Evolutionary conservation across 2,888 invertebrate species (phyloP), one percentile per base, ranked within the genome.

Genomic region (Drosophila sordidula): DNA sequence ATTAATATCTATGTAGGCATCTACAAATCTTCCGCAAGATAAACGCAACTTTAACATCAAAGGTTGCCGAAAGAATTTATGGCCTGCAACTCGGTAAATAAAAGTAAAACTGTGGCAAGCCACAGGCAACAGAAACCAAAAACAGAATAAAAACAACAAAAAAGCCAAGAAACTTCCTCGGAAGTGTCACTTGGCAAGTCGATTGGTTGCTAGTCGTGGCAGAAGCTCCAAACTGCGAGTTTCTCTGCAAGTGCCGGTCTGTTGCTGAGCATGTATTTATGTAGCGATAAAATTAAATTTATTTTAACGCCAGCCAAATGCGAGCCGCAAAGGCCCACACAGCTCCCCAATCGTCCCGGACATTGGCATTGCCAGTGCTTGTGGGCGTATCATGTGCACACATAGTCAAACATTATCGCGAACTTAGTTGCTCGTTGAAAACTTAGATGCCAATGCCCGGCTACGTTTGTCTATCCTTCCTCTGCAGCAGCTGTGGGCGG

Each of bases 211-310:
- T 41, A 69, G 47, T 55, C 52, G 11, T 18, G 18, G 41, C 51
- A 44, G 36, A 16, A 50, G 26, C 58, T 58, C 54, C 47, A 18
- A 58, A 36, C 18, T 32, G 38, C 25, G 39, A 50, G 49, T 38
- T 41, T 34, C 39, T 46, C 63, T 16, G 16, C 29, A 18, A 49
- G 16, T 52, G 39, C 49, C 36, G 25, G 46, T 62, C 61, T 69
- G 56, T 47, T 57, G 42, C 62, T 70, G 77, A 45, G 77, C 63
- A 68, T 65, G 61, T 87, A 87, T 83, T 87, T 83, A 83, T 87
- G 83, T 83, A 81, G 83, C 83, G 83, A 83, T 87, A 83, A 83
- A 83, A 84, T 87, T 79, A 84, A 83, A 83, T 83, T 83, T 83
- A 83, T 83, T 83, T 83, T 79, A 84, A 81, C 72, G 81, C 85